Base-by-base conservation (phyloP, 23 tunicate genomes). In the Styela clava region DNA sequence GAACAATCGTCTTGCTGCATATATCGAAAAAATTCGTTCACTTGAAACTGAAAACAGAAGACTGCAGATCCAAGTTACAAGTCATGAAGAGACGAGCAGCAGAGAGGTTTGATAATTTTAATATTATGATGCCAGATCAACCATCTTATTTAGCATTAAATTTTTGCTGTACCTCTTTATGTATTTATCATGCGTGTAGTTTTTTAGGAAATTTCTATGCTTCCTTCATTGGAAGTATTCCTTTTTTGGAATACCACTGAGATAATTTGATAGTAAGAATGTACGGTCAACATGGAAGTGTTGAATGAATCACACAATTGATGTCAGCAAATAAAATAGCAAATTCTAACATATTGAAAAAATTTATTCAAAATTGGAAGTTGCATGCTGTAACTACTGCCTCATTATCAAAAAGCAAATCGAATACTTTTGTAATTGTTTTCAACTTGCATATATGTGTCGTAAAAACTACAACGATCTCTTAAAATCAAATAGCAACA, bases 21-120 rank as follows among this genome's bases (percentile, higher is more conserved):
- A 92, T 65, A 90, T 92, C 27, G 97, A 92, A 56, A 92, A 92
- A 79, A 90, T 79, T n/a, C 84, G 97, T 25, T 92, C 97, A 1
- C 83, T 92, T 51, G 97, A 92, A 69, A 80, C 88, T 30, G 97
- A 92, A 79, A 92, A 92, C 82, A 64, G 78, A 2, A 27, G 84
- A 30, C 78, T 92, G 34, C 86, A 87, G 33, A 34, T 92, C 30
- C 83, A 77, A 84, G 69, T 92, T 32, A 34, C 73, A 31, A 79
- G 69, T 52, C 83, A 56, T 84, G 97, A 92, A 65, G 79, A 79
- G 44, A 83, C 79, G n/a, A 63, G 56, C 26, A 74, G 84, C 12
- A 25, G 74, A 44, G 89, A 87, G 88, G 97, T 90, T 67, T 22
- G 78, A 26, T 25, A 0, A 27, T 16, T n/a, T n/a, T n/a, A n/a